phyloP scores from a whole-genome alignment of 2,113 vertebrate species.

The Alces alces region DNA sequence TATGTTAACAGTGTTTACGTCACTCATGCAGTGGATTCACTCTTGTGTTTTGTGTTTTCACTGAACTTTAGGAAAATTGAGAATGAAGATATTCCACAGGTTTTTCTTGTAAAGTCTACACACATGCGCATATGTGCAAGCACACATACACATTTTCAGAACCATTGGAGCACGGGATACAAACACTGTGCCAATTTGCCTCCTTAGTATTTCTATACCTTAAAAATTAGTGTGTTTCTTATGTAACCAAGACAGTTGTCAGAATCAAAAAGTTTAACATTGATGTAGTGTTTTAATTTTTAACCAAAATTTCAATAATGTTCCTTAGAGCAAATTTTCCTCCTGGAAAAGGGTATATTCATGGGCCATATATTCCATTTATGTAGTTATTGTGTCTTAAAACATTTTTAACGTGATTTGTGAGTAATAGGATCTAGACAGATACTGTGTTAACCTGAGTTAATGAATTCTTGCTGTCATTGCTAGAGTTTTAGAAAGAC shows the following conservation, averaged over 20 bases:
- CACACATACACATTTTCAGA: neutral
- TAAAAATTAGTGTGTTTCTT: slow-evolving; percentile 4
- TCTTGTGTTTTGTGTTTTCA: neutral
- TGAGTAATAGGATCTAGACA: neutral
- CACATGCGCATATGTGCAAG: fast-evolving
- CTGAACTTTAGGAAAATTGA: slow-evolving; percentile 8
- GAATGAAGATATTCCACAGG: neutral
- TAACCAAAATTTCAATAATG: neutral
- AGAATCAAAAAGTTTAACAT: neutral
- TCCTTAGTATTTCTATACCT: neutral
- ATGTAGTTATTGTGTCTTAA: neutral
- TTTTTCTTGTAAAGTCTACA: neutral
- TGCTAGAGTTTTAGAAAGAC: neutral
- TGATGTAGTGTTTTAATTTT: neutral
- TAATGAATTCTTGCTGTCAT: neutral
- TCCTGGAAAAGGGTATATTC: neutral
- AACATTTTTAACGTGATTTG: neutral
- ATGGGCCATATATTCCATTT: neutral
- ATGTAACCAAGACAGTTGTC: neutral
- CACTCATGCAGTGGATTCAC: neutral
- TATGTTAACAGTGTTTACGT: neutral
- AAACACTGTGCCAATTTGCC: neutral
- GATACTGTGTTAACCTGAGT: neutral
- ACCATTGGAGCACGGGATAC: neutral
- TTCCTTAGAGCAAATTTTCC: neutral